phyloP scores from a whole-genome alignment of 2,113 vertebrate genomes.

The Menidia beryllina region DNA sequence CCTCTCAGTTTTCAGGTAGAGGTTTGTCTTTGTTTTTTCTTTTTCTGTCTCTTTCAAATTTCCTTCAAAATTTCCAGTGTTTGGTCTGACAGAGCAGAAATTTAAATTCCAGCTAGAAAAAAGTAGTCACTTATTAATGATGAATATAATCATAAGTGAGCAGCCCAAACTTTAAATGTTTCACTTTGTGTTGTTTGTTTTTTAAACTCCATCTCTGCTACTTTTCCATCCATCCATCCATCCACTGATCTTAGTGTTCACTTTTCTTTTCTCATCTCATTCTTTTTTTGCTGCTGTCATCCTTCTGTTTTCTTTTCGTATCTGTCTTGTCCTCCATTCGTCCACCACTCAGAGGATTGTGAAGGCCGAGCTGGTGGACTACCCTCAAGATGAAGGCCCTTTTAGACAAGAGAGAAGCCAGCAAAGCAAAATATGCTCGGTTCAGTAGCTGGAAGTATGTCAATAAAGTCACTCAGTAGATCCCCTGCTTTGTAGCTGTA shows the following conservation, averaged over 20 bases:
- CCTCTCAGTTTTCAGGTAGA: too few relatives aligned
- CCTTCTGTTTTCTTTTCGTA: conserved; percentile 9
- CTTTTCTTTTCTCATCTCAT: conserved; percentile 8
- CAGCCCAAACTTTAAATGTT: neutral
- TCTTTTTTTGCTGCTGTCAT: neutral
- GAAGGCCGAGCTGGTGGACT: conserved; percentile 95
- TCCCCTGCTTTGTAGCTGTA: conserved; percentile 25
- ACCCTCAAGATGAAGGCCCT: conserved; percentile 90
- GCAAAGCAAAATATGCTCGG: conserved; percentile 93
- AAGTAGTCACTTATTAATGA: neutral
- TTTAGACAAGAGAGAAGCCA: conserved; percentile 79
- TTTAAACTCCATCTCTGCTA: conserved; percentile 5
- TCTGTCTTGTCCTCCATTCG: conserved; percentile 42
- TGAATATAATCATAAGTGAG: neutral
- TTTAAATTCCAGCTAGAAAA: conserved; percentile 1
- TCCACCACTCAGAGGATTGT: conserved; percentile 87
- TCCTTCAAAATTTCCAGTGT: neutral
- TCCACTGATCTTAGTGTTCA: neutral
- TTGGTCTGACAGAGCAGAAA: neutral
- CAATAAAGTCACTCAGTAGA: conserved; percentile 20
- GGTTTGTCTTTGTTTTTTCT: too few relatives aligned
- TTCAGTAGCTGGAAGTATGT: conserved; percentile 89
- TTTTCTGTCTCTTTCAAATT: too few relatives aligned
- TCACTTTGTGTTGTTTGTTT: conserved; percentile 14
- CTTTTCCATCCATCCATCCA: neutral